Percentiles rank a stretch among this genome's conserved stretches.
Conservation (phyloP, 2,113 vertebrate species). For the Larimichthys crocea region DNA sequence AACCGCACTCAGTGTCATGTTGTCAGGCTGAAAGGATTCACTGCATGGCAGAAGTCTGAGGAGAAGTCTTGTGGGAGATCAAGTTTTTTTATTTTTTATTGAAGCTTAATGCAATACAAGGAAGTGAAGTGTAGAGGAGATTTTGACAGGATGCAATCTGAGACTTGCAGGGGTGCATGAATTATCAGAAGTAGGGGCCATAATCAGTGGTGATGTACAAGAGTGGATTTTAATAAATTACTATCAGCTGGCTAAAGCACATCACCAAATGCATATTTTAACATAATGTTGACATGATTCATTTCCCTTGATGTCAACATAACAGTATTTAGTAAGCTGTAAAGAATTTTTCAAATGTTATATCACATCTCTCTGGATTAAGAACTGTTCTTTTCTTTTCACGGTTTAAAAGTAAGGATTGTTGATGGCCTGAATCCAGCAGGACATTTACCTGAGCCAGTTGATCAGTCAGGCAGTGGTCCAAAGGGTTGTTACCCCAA, state of each 20-base stretch:
- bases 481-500: not conserved
- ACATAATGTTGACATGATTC: not conserved
- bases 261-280: not conserved
- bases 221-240: slow-evolving; percentile 12
- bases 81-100: slow-evolving; percentile 22
- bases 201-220: not conserved
- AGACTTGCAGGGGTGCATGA: slow-evolving; percentile 24
- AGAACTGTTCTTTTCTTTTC: not conserved
- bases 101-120: slow-evolving; percentile 1
- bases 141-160: slow-evolving; percentile 34
- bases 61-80: slow-evolving; percentile 26
- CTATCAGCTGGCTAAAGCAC: not conserved
- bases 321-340: not conserved
- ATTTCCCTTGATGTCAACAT: not conserved
- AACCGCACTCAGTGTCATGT: slow-evolving; percentile 24
- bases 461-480: not conserved
- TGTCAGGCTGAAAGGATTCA: slow-evolving; percentile 38
- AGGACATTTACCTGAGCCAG: not conserved
- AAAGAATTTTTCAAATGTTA: too few relatives aligned
- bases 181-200: slow-evolving; percentile 2
- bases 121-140: not conserved
- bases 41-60: slow-evolving; percentile 13
- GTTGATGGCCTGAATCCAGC: not conserved
- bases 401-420: not conserved
- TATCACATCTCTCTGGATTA: not conserved